Conservation (phyloP, 1,140 invertebrate genomes). For the Nasonia vitripennis region DNA sequence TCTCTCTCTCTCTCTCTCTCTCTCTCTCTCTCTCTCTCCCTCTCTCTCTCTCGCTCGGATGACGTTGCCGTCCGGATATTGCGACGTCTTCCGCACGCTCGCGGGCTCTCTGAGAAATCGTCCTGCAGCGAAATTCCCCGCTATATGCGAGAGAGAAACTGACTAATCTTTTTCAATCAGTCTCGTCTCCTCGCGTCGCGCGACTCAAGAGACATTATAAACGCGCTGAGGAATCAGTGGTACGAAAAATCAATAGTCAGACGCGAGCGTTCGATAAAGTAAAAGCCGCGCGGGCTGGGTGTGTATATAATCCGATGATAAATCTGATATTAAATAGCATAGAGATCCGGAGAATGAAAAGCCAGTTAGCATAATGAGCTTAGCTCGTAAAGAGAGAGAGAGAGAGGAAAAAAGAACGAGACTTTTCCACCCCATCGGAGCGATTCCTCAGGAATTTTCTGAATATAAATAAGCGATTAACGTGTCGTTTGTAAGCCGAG, state of each 20-base stretch:
- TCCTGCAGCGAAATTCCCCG: not conserved
- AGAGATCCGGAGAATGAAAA: slow-evolving; percentile 17
- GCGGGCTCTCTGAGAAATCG: not conserved
- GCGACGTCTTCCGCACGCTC: slow-evolving; percentile 42
- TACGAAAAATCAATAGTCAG: not conserved
- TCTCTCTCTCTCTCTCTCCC: slow-evolving; percentile 32
- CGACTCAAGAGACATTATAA: not conserved
- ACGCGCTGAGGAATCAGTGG: not conserved
- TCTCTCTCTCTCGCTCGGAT: slow-evolving; percentile 58
- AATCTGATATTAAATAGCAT: slow-evolving; percentile 19
- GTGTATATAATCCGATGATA: not conserved
- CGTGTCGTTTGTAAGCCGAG: slow-evolving; percentile 69
- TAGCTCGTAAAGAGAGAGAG: not conserved
- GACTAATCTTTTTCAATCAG: not conserved
- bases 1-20: no score
- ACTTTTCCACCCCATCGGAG: not conserved
- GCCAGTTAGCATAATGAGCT: slow-evolving; percentile 39
- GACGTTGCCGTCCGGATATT: slow-evolving; percentile 64
- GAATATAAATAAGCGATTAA: slow-evolving; percentile 64
- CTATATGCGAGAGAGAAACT: not conserved
- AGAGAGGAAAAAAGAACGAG: not conserved
- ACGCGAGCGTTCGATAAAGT: no score
- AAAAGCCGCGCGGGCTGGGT: no score
- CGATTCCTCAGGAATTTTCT: slow-evolving; percentile 37
- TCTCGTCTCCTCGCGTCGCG: no score